Conservation (phyloP, 2,888 invertebrate genomes). For the Eilema griseolum region DNA sequence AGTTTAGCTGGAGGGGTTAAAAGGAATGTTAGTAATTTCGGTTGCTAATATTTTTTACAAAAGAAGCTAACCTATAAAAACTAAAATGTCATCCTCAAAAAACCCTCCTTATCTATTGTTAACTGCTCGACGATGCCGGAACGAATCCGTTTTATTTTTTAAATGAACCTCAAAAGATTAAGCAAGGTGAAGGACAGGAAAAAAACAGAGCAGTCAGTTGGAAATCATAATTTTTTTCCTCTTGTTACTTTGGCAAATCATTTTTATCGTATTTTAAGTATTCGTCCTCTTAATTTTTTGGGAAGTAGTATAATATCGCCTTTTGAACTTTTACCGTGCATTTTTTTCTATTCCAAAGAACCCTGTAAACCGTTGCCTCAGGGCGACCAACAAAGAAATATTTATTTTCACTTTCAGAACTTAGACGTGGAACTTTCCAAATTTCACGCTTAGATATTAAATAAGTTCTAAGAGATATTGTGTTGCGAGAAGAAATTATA, state of each 20-base stretch:
- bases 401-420: slow-evolving; percentile 46
- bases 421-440: slow-evolving; percentile 37
- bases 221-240: slow-evolving; percentile 59
- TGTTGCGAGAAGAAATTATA: slow-evolving; percentile 19
- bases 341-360: slow-evolving; percentile 36
- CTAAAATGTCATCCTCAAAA: background rate
- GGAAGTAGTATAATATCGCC: slow-evolving; percentile 33
- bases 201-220: slow-evolving; percentile 51
- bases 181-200: slow-evolving; percentile 50
- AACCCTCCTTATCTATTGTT: slow-evolving; percentile 19
- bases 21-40: too few species aligned
- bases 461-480: slow-evolving; percentile 40
- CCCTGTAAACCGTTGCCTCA: slow-evolving; percentile 33
- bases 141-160: slow-evolving; percentile 26
- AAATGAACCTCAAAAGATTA: slow-evolving; percentile 54
- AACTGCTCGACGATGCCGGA: slow-evolving; percentile 28
- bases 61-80: background rate
- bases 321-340: slow-evolving; percentile 39
- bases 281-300: slow-evolving; percentile 27
- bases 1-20: too few species aligned
- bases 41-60: too few species aligned
- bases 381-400: slow-evolving; percentile 41
- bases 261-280: slow-evolving; percentile 51
- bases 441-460: slow-evolving; percentile 42
- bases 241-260: slow-evolving; percentile 47